Evolutionary conservation across 2,888 invertebrate genomes (phyloP).

Genomic region (Cheiracanthium punctorium): DNA sequence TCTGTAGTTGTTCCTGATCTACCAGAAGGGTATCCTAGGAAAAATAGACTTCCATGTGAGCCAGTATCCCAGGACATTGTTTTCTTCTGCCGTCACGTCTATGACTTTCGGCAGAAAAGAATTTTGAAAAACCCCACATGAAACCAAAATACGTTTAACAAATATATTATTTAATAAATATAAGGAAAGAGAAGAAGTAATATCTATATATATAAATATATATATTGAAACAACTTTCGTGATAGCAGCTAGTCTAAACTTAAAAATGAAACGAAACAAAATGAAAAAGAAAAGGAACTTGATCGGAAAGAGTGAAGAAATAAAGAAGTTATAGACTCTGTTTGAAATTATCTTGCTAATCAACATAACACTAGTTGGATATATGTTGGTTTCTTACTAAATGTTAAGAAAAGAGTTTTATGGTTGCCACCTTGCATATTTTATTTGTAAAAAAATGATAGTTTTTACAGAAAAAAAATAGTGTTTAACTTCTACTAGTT

Average conservation of each 20-base stretch:
- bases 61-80: slow-evolving; percentile 87
- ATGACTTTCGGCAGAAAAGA: slow-evolving; percentile 93
- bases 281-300: background rate
- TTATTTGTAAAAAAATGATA: slow-evolving; percentile 19
- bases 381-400: slow-evolving; percentile 7
- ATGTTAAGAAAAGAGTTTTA: slow-evolving; percentile 22
- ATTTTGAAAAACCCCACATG: slow-evolving; percentile 76
- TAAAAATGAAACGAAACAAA: background rate
- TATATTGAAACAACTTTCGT: slow-evolving; percentile 32
- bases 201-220: too few species aligned
- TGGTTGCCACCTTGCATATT: slow-evolving; percentile 18
- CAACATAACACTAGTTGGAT: background rate
- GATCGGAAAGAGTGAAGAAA: too few species aligned
- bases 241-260: slow-evolving; percentile 69
- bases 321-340: slow-evolving; percentile 32
- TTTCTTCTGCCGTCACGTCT: slow-evolving; percentile 94
- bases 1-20: slow-evolving; percentile 81
- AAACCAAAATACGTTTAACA: slow-evolving; percentile 21
- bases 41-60: slow-evolving; percentile 79
- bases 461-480: slow-evolving; percentile 12
- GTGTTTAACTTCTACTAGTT: slow-evolving; percentile 26
- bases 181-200: too few species aligned
- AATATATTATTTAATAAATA: background rate
- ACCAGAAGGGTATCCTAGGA: slow-evolving; percentile 73
- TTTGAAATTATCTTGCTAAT: slow-evolving; percentile 8